Evolutionary conservation across 2,888 invertebrate species (phyloP).

Genomic region (Zele albiditarsus): DNA sequence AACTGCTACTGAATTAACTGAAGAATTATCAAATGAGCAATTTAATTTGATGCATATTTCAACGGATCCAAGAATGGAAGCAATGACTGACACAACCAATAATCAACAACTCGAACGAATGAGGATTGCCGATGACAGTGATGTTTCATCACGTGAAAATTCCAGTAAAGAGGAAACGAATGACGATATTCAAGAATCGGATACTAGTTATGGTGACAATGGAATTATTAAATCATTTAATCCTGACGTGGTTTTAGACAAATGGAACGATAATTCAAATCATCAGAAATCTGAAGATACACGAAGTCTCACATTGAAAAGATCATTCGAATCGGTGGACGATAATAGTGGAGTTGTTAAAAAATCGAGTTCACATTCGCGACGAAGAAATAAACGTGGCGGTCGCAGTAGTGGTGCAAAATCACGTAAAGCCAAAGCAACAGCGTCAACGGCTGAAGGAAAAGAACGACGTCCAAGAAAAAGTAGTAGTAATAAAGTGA

Average conservation of each 20-base stretch:
- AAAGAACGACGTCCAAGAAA: slow-evolving; percentile 35
- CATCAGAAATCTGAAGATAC: slow-evolving; percentile 61
- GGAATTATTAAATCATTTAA: slow-evolving; percentile 5
- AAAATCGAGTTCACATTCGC: slow-evolving; percentile 52
- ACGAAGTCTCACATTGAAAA: slow-evolving; percentile 63
- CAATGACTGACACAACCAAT: background rate
- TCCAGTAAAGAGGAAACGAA: background rate
- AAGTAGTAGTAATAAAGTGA: slow-evolving; percentile 43
- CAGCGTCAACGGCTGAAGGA: background rate
- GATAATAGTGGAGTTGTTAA: slow-evolving; percentile 30
- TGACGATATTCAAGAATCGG: background rate
- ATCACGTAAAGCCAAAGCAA: slow-evolving; percentile 45
- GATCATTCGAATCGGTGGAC: slow-evolving; percentile 48
- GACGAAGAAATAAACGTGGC: slow-evolving; percentile 61
- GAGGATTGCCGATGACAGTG: slow-evolving; percentile 13
- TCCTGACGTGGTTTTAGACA: slow-evolving; percentile 14
- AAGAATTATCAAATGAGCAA: slow-evolving; percentile 43
- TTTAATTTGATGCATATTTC: slow-evolving; percentile 18
- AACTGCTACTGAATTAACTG: slow-evolving; percentile 31
- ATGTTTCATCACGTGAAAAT: background rate
- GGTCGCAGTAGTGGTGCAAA: slow-evolving; percentile 44
- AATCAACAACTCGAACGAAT: background rate
- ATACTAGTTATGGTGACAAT: slow-evolving; percentile 13
- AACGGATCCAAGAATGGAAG: background rate
- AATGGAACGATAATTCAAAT: slow-evolving; percentile 36